Base-by-base conservation (phyloP, 2,888 invertebrate species). In the Zaprionus obscuricornis region DNA sequence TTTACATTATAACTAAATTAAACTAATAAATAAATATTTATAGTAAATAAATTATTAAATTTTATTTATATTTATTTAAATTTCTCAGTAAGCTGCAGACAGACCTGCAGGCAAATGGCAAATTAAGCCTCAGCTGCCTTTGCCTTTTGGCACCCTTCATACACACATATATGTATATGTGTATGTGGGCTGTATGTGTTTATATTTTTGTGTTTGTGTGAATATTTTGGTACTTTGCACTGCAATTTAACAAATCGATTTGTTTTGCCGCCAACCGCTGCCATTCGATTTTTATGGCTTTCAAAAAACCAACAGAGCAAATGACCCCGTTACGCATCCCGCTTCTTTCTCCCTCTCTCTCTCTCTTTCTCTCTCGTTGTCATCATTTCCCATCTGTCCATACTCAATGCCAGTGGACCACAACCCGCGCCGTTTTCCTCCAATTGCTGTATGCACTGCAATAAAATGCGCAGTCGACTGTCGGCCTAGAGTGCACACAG, bases 231-330 rank as follows among this genome's bases (percentile, higher is more conserved):
- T 83, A 83, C 70, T 78, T 85, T 63, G 62, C 86, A 69, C 81
- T 86, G 85, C 82, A 82, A 81, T 82, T 82, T 76, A 84, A 86
- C 86, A 81, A 82, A 82, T 82, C 85, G 81, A 86, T 82, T 86
- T 84, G 86, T 86, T 69, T 66, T 66, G 40, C 49, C 62, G 31
- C 43, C 49, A 37, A 57, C 43, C 46, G 60, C 63, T 56, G 60
- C 65, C 84, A 79, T 85, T 85, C 85, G 71, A 78, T 83, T 79
- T 79, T 85, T 85, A 79, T 79, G 75, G 79, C 68, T 67, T 67
- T 78, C 67, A 71, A 83, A 78, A 83, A 70, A 71, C 84, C 60
- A 79, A 74, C 72, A 57, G 72, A 71, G 84, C 68, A 79, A 78
- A 66, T 66, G 83, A 69, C 79, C 85, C 62, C 65, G 54, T 52